Percentiles rank a stretch among this genome's conserved stretches.
Conservation (phyloP, 1,140 invertebrate genomes). For the Drosophila aff. region DNA sequence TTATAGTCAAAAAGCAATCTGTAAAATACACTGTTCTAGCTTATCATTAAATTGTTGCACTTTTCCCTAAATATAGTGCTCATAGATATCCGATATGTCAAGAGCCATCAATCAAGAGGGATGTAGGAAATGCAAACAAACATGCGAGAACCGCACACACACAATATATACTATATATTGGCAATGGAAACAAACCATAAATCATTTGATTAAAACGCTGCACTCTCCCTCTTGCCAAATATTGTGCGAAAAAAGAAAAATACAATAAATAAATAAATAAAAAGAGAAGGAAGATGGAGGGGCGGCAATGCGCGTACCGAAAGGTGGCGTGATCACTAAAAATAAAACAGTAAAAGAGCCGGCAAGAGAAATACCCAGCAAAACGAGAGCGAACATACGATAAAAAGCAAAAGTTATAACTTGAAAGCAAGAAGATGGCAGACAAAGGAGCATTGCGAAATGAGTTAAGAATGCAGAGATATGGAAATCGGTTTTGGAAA, state of each 20-base stretch:
- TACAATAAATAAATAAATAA: conserved; percentile 3
- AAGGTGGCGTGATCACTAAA: conserved; percentile 79
- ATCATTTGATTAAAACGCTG: conserved; percentile 60
- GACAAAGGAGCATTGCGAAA: conserved; percentile 34
- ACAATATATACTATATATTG: conserved; percentile 3
- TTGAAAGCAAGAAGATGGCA: conserved; percentile 6
- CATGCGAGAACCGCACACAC: neutral
- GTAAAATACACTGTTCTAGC: neutral
- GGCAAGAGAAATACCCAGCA: conserved; percentile 37
- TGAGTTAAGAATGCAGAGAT: conserved; percentile 42
- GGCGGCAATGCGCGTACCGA: conserved; percentile 22
- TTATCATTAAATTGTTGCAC: conserved; percentile 9
- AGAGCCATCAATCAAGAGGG: conserved; percentile 40
- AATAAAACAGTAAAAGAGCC: conserved; percentile 69
- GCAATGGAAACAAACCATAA: conserved; percentile 46
- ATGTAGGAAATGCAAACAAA: conserved; percentile 29
- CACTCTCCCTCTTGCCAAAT: conserved; percentile 16
- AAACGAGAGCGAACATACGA: conserved; percentile 37
- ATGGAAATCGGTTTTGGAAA: conserved; percentile 23
- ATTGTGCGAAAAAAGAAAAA: neutral
- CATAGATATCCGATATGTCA: neutral
- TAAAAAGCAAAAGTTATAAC: conserved; percentile 57
- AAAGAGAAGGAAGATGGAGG: neutral
- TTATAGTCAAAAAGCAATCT: neutral
- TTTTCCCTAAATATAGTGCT: neutral